phyloP scores from a whole-genome alignment of 2,113 vertebrate genomes.

The Aptenodytes patagonicus region DNA sequence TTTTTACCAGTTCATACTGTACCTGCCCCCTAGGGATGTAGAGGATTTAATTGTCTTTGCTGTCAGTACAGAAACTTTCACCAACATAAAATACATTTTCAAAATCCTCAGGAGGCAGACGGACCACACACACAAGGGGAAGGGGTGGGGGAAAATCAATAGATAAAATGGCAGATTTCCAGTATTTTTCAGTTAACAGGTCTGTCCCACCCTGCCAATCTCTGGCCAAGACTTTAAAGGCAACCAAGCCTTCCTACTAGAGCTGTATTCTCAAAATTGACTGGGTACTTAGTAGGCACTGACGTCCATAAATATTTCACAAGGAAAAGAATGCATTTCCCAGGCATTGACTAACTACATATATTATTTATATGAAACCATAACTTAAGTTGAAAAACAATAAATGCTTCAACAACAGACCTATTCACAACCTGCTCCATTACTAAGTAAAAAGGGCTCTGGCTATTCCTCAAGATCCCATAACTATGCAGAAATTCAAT shows the following conservation, averaged over 20 bases:
- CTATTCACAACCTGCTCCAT: constrained; percentile 14
- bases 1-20: neutral
- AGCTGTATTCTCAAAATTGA: constrained; percentile 52
- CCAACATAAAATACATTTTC: neutral
- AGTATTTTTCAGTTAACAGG: neutral
- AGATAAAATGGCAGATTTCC: neutral
- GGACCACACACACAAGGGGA: neutral
- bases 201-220: neutral
- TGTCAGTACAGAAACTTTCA: neutral
- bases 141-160: neutral
- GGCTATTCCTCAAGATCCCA: neutral
- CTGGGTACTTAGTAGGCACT: constrained; percentile 73
- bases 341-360: constrained; percentile 69
- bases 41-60: neutral
- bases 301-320: constrained; percentile 77
- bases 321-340: constrained; percentile 71
- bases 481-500: neutral
- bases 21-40: neutral
- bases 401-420: constrained; percentile 57
- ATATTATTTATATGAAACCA: constrained; percentile 79
- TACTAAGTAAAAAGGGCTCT: constrained; percentile 39
- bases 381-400: constrained; percentile 76
- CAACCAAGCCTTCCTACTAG: neutral
- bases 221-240: constrained; percentile 13
- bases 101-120: neutral